phyloP scores from a whole-genome alignment of 2,888 invertebrate species.

The Agriopis aurantiaria region DNA sequence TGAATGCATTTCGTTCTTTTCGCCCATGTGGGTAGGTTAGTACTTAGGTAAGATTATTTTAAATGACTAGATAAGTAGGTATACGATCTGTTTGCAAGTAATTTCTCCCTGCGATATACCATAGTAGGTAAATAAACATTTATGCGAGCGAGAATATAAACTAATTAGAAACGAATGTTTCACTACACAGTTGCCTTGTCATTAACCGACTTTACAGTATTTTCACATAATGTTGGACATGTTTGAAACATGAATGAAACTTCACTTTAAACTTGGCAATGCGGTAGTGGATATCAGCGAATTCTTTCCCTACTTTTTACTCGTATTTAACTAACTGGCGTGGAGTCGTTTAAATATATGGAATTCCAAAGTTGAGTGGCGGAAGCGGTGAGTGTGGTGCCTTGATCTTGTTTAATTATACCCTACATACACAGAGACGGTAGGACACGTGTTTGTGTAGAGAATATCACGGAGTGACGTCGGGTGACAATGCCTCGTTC shows the following conservation, averaged over 20 bases:
- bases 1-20: slow-evolving; percentile 16
- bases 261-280: slow-evolving; percentile 40
- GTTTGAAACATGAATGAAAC: slow-evolving; percentile 40
- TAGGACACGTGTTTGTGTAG: slow-evolving; percentile 55
- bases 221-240: slow-evolving; percentile 15
- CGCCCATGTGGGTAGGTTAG: background rate
- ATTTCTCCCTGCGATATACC: background rate
- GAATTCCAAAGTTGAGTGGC: slow-evolving; percentile 73
- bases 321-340: slow-evolving; percentile 42
- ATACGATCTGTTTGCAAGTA: background rate
- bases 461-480: slow-evolving; percentile 70
- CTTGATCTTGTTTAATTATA: slow-evolving; percentile 74
- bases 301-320: slow-evolving; percentile 43
- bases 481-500: slow-evolving; percentile 74
- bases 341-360: slow-evolving; percentile 46
- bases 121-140: background rate
- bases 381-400: slow-evolving; percentile 74
- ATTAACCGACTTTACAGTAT: slow-evolving; percentile 21
- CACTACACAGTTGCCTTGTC: slow-evolving; percentile 1
- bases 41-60: background rate
- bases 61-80: background rate
- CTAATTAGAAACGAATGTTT: slow-evolving; percentile 18
- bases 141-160: slow-evolving; percentile 3
- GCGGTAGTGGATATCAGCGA: slow-evolving; percentile 44
- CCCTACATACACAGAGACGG: slow-evolving; percentile 26